Base-by-base conservation (phyloP, 2,888 invertebrate species). In the Heliconius ismenius region DNA sequence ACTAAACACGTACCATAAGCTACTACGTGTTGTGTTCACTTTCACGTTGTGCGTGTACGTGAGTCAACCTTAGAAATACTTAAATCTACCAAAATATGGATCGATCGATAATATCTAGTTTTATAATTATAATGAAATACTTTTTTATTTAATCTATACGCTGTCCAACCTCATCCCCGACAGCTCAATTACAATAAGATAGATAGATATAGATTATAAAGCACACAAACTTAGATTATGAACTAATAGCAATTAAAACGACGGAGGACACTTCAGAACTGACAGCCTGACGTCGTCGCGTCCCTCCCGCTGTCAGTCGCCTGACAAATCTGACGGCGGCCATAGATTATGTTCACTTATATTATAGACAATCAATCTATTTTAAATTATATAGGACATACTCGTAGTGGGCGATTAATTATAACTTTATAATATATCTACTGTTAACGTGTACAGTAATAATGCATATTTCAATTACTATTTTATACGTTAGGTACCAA, bases 101-200 rank as follows among this genome's bases (percentile, higher is more conserved):
- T 32, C 32, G 9, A 32, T 32, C 32, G 7, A 7, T 32, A 32
- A 32, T 9, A 32, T 32, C 32, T 32, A 32, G 32, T 32, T 32
- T 32, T 32, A 18, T 58, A 21, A 72, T 36, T 60, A n/a, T 73
- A 26, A 36, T 4, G 6, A 36, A 13, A 15, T 18, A 24, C 18
- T 24, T 39, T 49, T 39, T 24, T 24, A 39, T 26, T 36, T 60
- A 39, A 60, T 62, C 60, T 60, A 4, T 26, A 62, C 21, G 28
- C 62, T 21, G 62, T 26, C 43, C 62, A 15, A 73, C 63, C 43
- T 63, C 43, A 39, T 73, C 39, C 9, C 4, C 26, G 76, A 73
- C 72, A 76, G 65, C 58, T 76, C 65, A 58, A 76, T 76, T 72
- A 76, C 72, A 60, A n/a, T n/a, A n/a, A n/a, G n/a, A n/a, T n/a